These are phyloP conservation scores for Cheilosia vernalis DNA, from an alignment of 2,888 invertebrate species.

Conservation along the genomic window DNA sequence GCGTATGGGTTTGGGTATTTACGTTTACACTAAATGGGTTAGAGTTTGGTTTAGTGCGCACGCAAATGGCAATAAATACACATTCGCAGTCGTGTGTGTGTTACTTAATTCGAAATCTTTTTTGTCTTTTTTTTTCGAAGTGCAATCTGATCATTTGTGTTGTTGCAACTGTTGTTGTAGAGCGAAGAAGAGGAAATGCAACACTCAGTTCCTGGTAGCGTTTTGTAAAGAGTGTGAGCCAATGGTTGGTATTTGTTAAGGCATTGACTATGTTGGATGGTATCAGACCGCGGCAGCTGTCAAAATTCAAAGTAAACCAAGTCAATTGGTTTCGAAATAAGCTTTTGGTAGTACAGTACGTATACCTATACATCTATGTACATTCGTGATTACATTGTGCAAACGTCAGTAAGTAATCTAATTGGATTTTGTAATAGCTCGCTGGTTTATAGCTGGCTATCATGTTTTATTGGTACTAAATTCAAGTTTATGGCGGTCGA, in stretches of 20 bases:
- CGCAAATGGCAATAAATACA: conserved; percentile 43
- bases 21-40: conserved; percentile 55
- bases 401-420: not conserved
- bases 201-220: conserved; percentile 61
- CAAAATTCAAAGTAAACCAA: conserved; percentile 10
- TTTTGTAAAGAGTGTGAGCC: conserved; percentile 2
- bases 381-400: not conserved
- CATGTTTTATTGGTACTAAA: not conserved
- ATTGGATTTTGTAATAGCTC: conserved; percentile 3
- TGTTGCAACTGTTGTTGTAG: conserved; percentile 39
- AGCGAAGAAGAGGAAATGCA: conserved; percentile 49
- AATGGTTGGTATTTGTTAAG: not conserved
- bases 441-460: not conserved
- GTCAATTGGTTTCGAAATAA: conserved; percentile 1
- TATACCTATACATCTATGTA: no score
- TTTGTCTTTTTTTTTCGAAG: conserved; percentile 17
- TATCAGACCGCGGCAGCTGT: not conserved
- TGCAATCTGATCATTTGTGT: conserved; percentile 62
- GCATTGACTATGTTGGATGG: conserved; percentile 14
- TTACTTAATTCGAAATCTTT: conserved; percentile 37
- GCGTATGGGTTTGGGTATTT: conserved; percentile 1
- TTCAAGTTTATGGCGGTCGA: not conserved
- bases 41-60: conserved; percentile 34
- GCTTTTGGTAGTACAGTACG: not conserved
- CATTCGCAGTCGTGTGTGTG: conserved; percentile 37